Percentiles rank a stretch among this genome's conserved stretches.
Conservation (phyloP, 2,113 vertebrate genomes). For the Scomber japonicus region DNA sequence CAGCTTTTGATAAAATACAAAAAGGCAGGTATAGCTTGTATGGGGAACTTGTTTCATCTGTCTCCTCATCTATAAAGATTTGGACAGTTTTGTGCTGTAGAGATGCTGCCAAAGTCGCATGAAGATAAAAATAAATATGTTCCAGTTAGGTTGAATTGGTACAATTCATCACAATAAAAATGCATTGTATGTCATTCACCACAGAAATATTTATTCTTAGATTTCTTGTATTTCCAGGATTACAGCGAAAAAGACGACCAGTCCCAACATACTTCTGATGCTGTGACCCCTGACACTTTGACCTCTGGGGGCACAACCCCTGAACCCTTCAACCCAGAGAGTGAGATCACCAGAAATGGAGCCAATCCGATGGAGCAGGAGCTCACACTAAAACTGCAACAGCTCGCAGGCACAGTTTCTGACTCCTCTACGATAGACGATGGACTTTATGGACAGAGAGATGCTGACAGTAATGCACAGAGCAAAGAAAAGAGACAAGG, state of each 20-base stretch:
- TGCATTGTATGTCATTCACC: not conserved
- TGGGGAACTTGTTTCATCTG: too few species aligned
- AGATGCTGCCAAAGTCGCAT: too few species aligned
- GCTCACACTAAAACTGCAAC: slow-evolving; percentile 38
- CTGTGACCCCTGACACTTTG: slow-evolving; percentile 71
- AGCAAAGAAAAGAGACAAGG: not conserved
- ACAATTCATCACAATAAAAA: too few species aligned
- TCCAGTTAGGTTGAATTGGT: too few species aligned
- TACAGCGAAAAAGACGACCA: slow-evolving; percentile 39
- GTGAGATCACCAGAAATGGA: slow-evolving; percentile 13
- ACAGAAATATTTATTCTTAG: not conserved
- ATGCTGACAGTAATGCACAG: not conserved
- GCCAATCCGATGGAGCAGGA: slow-evolving; percentile 41
- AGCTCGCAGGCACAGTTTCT: slow-evolving; percentile 18
- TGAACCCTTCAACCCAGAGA: slow-evolving; percentile 37
- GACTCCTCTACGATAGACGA: slow-evolving; percentile 35
- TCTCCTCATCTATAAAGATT: too few species aligned
- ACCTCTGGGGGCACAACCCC: slow-evolving; percentile 69
- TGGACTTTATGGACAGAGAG: not conserved
- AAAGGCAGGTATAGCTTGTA: too few species aligned
- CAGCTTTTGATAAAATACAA: too few species aligned
- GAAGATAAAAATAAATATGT: too few species aligned
- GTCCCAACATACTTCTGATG: slow-evolving; percentile 40
- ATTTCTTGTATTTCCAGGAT: slow-evolving; percentile 66
- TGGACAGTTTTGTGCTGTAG: too few species aligned